phyloP scores from a whole-genome alignment of 2,888 invertebrate species.

The Ophonus ardosiacus region DNA sequence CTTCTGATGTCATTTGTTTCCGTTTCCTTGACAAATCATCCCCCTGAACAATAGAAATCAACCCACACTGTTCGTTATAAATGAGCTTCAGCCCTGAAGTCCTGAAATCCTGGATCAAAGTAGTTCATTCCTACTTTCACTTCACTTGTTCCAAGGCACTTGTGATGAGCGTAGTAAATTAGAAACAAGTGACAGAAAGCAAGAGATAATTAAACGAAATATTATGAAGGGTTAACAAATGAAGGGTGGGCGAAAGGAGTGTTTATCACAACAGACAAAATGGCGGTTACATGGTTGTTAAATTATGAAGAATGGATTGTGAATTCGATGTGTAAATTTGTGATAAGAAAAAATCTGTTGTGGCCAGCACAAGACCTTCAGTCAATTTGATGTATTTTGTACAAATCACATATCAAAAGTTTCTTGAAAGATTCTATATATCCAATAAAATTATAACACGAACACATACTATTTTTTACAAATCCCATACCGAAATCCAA shows the following conservation, averaged over 20 bases:
- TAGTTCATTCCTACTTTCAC: not conserved
- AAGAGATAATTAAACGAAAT: not conserved
- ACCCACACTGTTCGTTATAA: not conserved
- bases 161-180: not conserved
- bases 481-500: too few relatives aligned
- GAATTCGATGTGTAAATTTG: too few relatives aligned
- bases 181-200: not conserved
- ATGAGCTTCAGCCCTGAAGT: not conserved
- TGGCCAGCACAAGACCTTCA: too few relatives aligned
- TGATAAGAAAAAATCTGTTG: too few relatives aligned
- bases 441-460: too few relatives aligned
- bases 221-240: not conserved
- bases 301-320: too few relatives aligned
- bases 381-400: too few relatives aligned
- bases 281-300: too few relatives aligned
- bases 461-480: too few relatives aligned
- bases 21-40: slow-evolving; percentile 50
- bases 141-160: not conserved
- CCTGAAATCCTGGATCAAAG: not conserved
- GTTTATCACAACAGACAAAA: not conserved
- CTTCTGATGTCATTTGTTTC: slow-evolving; percentile 42
- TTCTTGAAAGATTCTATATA: too few relatives aligned
- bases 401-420: too few relatives aligned
- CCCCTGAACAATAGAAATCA: not conserved
- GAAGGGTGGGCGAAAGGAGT: not conserved